These are phyloP conservation scores for Ophion ventricosus DNA, from an alignment of 2,888 invertebrate genomes.

Conservation along the genomic window DNA sequence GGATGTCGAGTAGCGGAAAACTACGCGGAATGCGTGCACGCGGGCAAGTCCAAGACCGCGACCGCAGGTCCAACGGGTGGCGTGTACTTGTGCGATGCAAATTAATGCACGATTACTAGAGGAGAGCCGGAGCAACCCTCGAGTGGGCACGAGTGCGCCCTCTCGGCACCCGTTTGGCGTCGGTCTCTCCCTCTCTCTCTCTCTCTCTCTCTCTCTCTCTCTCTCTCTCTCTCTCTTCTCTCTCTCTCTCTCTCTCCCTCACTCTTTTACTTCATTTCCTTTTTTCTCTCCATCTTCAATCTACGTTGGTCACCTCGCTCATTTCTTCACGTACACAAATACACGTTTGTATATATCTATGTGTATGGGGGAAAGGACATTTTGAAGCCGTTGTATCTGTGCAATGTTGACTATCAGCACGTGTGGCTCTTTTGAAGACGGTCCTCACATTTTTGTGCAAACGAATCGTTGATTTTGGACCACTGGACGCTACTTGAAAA, in stretches of 20 bases:
- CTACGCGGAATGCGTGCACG: constrained; percentile 79
- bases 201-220: constrained; percentile 48
- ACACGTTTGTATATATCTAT: neutral
- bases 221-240: constrained; percentile 32
- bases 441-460: too few species aligned
- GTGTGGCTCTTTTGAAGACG: too few species aligned
- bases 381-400: too few species aligned
- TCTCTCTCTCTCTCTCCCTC: constrained; percentile 37
- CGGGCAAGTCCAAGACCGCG: constrained; percentile 59
- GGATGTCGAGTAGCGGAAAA: constrained; percentile 73
- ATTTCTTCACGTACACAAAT: constrained; percentile 9
- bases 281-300: constrained; percentile 45
- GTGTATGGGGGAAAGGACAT: neutral
- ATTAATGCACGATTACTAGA: constrained; percentile 83
- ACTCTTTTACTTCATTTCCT: constrained; percentile 44
- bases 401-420: too few species aligned
- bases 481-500: too few species aligned
- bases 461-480: too few species aligned
- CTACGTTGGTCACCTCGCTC: constrained; percentile 43
- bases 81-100: constrained; percentile 83
- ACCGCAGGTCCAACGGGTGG: constrained; percentile 76
- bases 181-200: constrained; percentile 52
- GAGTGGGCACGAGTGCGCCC: constrained; percentile 59
- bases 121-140: constrained; percentile 70
- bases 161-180: constrained; percentile 60